Evolutionary conservation across 1,140 invertebrate genomes (phyloP), one percentile per base, ranked within the genome.

Genomic region (Atta cephalotes): DNA sequence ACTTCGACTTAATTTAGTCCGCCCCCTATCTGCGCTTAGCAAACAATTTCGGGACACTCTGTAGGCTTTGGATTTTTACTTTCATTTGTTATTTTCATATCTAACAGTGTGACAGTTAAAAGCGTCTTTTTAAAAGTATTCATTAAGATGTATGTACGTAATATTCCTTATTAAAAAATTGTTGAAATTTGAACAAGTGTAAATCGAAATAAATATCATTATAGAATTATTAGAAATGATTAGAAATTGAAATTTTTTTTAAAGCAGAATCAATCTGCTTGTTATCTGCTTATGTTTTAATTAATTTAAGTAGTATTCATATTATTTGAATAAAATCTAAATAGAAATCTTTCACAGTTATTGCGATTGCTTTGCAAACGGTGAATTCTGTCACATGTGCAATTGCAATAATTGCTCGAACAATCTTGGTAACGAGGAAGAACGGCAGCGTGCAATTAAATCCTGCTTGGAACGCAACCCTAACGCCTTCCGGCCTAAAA

Each of bases 311-410:
- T 60, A 21, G 16, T 45, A 21, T 79, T 31, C 49, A 63, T 79
- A 51, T 12, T 56, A 31, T 72, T 28, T 81, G 1, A 7, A 10
- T 82, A 35, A 80, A 25, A 45, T 58, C 25, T 31, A n/a, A 72
- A 82, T 77, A 92, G 6, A 25, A 51, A 70, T 80, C 86, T 89
- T 88, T 85, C 72, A 94, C 92, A 97, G 97, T 91, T 99, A 99
- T 95, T 99, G 99, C 96, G 99, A 99, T 94, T 99, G 99, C 95
- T 99, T 99, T 96, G 99, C 99, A 0, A 99, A 99, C 95, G 99
- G 99, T 28, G 99, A 99, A 95, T 99, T 99, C 95, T 99, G 99
- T 96, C 97, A 98, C 93, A 97, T 98, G 94, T 99, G 99, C 94
- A 99, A 99, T 93, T 99, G 99, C 95, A 98, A 97, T 93, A 99